A percentile compares a stretch with the other conserved stretches of the same genome.
These are phyloP conservation scores for Recurvirostra avosetta DNA, from an alignment of 2,113 vertebrate species.

Conservation along the genomic window DNA sequence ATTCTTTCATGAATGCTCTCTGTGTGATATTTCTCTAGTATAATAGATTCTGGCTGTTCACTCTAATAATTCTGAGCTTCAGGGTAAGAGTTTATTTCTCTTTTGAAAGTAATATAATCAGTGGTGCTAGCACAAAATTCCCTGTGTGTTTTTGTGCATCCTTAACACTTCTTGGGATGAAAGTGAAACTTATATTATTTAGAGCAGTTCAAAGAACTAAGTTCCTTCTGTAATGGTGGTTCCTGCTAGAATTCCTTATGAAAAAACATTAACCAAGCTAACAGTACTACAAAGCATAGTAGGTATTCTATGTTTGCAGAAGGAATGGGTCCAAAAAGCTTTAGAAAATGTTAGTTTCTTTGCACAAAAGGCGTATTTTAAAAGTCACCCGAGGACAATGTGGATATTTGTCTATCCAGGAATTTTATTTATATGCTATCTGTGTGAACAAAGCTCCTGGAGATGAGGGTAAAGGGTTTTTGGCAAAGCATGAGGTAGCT, in stretches of 20 bases:
- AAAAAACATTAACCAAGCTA: slow-evolving; percentile 52
- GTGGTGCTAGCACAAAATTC: slow-evolving; percentile 67
- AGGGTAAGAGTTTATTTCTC: slow-evolving; percentile 71
- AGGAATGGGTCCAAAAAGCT: slow-evolving; percentile 45
- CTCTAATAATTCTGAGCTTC: slow-evolving; percentile 69
- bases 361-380: slow-evolving; percentile 20
- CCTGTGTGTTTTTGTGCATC: slow-evolving; percentile 68
- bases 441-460: slow-evolving; percentile 50
- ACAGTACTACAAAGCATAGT: slow-evolving; percentile 47
- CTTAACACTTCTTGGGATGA: slow-evolving; percentile 64
- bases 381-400: slow-evolving; percentile 39
- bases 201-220: slow-evolving; percentile 54
- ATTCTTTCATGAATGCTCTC: slow-evolving; percentile 65
- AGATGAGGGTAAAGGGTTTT: slow-evolving; percentile 40
- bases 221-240: slow-evolving; percentile 52
- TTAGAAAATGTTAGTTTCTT: slow-evolving; percentile 48
- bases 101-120: slow-evolving; percentile 72
- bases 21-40: slow-evolving; percentile 66
- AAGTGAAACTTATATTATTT: slow-evolving; percentile 62
- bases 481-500: slow-evolving; percentile 30
- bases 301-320: slow-evolving; percentile 48
- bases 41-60: slow-evolving; percentile 68
- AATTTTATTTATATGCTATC: slow-evolving; percentile 51
- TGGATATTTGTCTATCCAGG: slow-evolving; percentile 49
- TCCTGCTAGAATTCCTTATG: slow-evolving; percentile 57